These are phyloP conservation scores for Aurelia sp. DNA, from an alignment of 30 jellyfish, hydroid and myxozoan genomes.

Conservation along the genomic window DNA sequence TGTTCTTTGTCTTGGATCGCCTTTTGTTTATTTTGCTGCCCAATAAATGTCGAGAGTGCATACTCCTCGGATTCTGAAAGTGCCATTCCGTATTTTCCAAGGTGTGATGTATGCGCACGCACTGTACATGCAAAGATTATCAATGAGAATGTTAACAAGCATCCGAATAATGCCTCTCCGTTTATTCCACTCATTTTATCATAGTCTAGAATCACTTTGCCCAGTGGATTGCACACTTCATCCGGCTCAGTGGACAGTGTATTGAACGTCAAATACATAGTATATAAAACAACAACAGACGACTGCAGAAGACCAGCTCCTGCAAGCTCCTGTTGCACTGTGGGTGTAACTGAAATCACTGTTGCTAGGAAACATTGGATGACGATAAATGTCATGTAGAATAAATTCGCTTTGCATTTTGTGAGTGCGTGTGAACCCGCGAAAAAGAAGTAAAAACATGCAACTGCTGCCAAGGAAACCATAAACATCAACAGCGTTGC, in stretches of 20 bases:
- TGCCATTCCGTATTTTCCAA: slow-evolving; percentile 97
- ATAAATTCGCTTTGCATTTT: slow-evolving; percentile 91
- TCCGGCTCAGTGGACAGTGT: slow-evolving; percentile 99
- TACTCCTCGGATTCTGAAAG: slow-evolving; percentile 96
- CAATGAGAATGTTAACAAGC: slow-evolving; percentile 85
- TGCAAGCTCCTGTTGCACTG: slow-evolving; percentile 96
- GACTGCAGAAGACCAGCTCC: slow-evolving; percentile 99
- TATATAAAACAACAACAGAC: slow-evolving; percentile 89
- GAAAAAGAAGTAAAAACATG: slow-evolving; percentile 70
- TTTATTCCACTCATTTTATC: slow-evolving; percentile 92
- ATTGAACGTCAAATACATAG: slow-evolving; percentile 92
- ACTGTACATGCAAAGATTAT: slow-evolving; percentile 94
- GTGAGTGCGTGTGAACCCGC: slow-evolving; percentile 75
- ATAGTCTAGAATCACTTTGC: slow-evolving; percentile 90
- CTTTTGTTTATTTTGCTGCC: slow-evolving; percentile 55
- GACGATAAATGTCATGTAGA: slow-evolving; percentile 89
- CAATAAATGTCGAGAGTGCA: slow-evolving; percentile 68
- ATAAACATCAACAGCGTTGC: slow-evolving; percentile 89
- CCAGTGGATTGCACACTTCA: slow-evolving; percentile 94
- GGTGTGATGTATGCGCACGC: slow-evolving; percentile 96
- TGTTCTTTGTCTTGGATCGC: slow-evolving; percentile 47
- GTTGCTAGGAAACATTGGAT: slow-evolving; percentile 92
- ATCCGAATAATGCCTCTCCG: slow-evolving; percentile 94
- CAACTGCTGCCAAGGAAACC: slow-evolving; percentile 80
- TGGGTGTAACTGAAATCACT: slow-evolving; percentile 90